Base-by-base conservation (phyloP, 2,888 invertebrate species). In the Cosmia trapezina region DNA sequence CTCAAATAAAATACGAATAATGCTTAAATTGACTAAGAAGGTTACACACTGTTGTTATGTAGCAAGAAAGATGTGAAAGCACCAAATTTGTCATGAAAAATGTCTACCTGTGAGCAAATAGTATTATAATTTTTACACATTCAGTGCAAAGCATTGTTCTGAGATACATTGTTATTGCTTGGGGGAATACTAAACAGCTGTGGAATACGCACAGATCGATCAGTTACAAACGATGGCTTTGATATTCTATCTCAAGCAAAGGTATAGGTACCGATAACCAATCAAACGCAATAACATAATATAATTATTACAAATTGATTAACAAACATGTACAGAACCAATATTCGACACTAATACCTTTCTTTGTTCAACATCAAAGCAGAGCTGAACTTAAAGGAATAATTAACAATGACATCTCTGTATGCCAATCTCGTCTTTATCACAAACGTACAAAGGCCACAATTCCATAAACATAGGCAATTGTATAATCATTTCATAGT, bases 401-500 rank as follows among this genome's bases (percentile, higher is more conserved):
- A 90, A 87, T 85, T 84, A 75, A 82, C 73, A 78, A 72, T 63
- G 53, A 17, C 43, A 49, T 28, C 56, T 63, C 56, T 63, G 47
- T 73, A 82, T 12, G 7, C 76, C n/a, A 86, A 82, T 78, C 60
- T 73, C 70, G 57, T 33, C 80, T 74, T 72, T 84, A 84, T 67
- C 5, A 0, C 57, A 9, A 59, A 6, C 9, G 0, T 6, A 80
- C 86, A 89, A 85, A 83, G 83, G 66, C 68, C 41, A 83, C 78
- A 82, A 76, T 86, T 66, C 79, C 57, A 41, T 84, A 80, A 70
- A 78, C 51, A 66, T 62, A 67, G 17, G 49, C 80, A 81, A 84
- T 86, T 78, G 75, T 80, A 80, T 81, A 84, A 80, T 88, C 81
- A 85, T 87, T 82, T 74, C 75, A 80, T 84, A 89, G 84, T 85